Conservation (phyloP, 2,113 vertebrate species). For the Sebastes fasciatus region DNA sequence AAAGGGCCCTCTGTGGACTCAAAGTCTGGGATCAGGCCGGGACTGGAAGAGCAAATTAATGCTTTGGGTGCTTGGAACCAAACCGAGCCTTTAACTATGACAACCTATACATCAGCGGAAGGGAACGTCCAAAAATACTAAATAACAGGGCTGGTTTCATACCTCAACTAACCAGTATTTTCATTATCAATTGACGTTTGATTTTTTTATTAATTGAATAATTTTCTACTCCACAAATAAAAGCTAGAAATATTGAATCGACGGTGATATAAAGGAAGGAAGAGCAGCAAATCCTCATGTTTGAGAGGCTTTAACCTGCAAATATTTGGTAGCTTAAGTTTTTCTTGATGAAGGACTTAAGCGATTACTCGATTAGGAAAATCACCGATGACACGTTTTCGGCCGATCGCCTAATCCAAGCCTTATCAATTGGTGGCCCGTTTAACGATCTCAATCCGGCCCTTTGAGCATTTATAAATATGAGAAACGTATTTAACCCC, state of each 20-base stretch:
- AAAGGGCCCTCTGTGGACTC: slow-evolving; percentile 55
- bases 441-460: too few species aligned
- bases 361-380: background rate
- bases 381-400: too few species aligned
- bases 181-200: background rate
- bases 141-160: background rate
- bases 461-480: too few species aligned
- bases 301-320: background rate
- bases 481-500: too few species aligned
- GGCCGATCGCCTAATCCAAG: too few species aligned
- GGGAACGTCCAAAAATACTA: background rate
- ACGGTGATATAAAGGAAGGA: background rate
- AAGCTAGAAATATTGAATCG: background rate
- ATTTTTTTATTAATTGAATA: background rate
- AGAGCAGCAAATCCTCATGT: background rate
- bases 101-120: background rate
- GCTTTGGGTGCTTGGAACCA: slow-evolving; percentile 43
- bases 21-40: slow-evolving; percentile 46
- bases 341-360: background rate
- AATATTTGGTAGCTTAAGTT: background rate
- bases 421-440: too few species aligned
- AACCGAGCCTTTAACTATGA: slow-evolving; percentile 39
- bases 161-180: background rate
- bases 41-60: slow-evolving; percentile 50
- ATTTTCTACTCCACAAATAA: too few species aligned